Conservation (phyloP, 2,797 vertebrate species). For the Gallinago nigripennis region DNA sequence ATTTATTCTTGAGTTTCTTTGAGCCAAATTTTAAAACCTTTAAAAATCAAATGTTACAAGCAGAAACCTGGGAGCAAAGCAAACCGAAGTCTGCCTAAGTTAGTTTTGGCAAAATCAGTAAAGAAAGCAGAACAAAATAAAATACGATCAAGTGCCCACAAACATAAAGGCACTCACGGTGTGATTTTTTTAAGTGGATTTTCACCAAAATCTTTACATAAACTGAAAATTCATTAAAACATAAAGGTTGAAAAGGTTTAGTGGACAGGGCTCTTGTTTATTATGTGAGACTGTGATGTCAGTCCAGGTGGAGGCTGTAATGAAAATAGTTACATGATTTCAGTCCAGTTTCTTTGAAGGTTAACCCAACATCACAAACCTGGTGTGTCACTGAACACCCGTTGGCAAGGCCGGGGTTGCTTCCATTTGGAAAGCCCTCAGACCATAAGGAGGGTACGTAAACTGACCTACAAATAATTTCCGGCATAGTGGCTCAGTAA, state of each 20-base stretch:
- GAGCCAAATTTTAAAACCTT: constrained; percentile 51
- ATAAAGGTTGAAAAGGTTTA: background rate
- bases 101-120: constrained; percentile 75
- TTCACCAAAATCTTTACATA: constrained; percentile 20
- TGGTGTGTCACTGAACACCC: background rate
- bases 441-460: background rate
- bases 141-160: constrained; percentile 35
- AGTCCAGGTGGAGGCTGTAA: constrained; percentile 39
- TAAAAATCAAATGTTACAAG: constrained; percentile 47
- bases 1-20: constrained; percentile 16
- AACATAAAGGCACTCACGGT: background rate
- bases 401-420: background rate
- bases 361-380: background rate
- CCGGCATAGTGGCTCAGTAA: background rate
- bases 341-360: constrained; percentile 17
- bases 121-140: constrained; percentile 72
- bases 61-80: constrained; percentile 40
- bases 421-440: background rate
- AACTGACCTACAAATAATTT: background rate
- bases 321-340: constrained; percentile 35
- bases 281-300: constrained; percentile 36
- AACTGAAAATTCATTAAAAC: constrained; percentile 50
- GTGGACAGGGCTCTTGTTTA: constrained; percentile 32
- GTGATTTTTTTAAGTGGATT: constrained; percentile 17
- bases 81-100: constrained; percentile 57